Percentiles rank a stretch among this genome's conserved stretches.
Conservation (phyloP, 92 coral and sea anemone genomes). For the Palythoa grandis region DNA sequence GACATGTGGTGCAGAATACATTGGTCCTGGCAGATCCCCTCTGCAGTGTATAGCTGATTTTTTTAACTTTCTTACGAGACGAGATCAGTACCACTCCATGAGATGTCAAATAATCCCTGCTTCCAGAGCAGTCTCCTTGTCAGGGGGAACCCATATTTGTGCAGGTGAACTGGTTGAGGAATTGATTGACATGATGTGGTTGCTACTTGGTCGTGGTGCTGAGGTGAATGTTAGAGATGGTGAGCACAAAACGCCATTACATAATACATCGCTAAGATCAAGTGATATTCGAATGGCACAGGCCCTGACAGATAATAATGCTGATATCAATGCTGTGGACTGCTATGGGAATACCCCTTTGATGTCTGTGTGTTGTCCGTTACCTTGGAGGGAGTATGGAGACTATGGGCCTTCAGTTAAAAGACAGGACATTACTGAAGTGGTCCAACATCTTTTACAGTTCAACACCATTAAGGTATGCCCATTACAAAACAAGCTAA, state of each 20-base stretch:
- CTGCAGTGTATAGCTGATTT: constrained; percentile 78
- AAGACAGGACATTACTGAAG: constrained; percentile 64
- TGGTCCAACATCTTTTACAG: constrained; percentile 66
- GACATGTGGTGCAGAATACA: constrained; percentile 83
- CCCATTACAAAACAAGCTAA: background rate
- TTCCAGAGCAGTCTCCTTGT: constrained; percentile 45
- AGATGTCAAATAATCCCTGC: constrained; percentile 30
- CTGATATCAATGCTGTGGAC: constrained; percentile 75
- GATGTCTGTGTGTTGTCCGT: constrained; percentile 83
- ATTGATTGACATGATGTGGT: constrained; percentile 69
- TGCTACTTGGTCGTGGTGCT: constrained; percentile 82
- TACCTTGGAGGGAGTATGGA: constrained; percentile 76
- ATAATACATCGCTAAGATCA: constrained; percentile 74
- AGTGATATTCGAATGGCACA: constrained; percentile 78
- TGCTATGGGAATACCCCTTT: constrained; percentile 86
- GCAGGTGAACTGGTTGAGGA: constrained; percentile 74
- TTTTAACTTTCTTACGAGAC: constrained; percentile 70
- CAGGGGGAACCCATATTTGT: constrained; percentile 42
- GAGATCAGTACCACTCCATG: constrained; percentile 31
- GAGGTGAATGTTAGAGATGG: constrained; percentile 77
- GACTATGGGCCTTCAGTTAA: constrained; percentile 75
- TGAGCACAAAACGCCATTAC: constrained; percentile 82
- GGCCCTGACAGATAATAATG: constrained; percentile 80
- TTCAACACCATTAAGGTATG: constrained; percentile 78
- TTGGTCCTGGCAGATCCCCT: constrained; percentile 86